These are phyloP conservation scores for Notodonta dromedarius DNA, from an alignment of 2,888 invertebrate species.

Conservation along the genomic window DNA sequence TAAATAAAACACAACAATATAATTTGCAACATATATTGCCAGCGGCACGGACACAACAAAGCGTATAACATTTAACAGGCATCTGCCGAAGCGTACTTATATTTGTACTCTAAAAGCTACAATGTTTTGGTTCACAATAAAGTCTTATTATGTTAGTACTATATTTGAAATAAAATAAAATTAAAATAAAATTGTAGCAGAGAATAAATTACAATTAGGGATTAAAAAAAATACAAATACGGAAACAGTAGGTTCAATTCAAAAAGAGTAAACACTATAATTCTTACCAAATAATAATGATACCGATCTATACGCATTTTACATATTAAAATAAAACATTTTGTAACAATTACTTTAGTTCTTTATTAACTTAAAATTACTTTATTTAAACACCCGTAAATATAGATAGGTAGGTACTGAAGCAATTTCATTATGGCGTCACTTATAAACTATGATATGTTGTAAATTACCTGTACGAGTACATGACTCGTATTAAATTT, in stretches of 20 bases:
- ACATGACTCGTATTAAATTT: conserved; percentile 27
- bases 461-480: conserved; percentile 52
- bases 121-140: background rate
- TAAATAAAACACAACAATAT: conserved; percentile 35
- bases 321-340: conserved; percentile 15
- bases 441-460: conserved; percentile 56
- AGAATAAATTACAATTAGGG: too few relatives aligned
- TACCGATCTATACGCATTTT: background rate
- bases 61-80: conserved; percentile 63
- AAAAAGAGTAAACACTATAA: too few relatives aligned
- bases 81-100: conserved; percentile 2
- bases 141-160: too few relatives aligned
- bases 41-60: conserved; percentile 63
- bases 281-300: too few relatives aligned
- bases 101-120: conserved; percentile 7
- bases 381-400: conserved; percentile 20
- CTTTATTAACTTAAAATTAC: conserved; percentile 11
- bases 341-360: conserved; percentile 19
- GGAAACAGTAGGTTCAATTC: too few relatives aligned
- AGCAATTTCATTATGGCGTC: conserved; percentile 17
- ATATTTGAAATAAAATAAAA: too few relatives aligned
- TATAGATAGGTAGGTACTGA: conserved; percentile 28
- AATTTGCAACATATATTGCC: conserved; percentile 55
- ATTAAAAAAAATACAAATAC: too few relatives aligned
- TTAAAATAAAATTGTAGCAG: too few relatives aligned